Evolutionary conservation across 2,797 vertebrate genomes (phyloP), one percentile per base, ranked within the genome.

Genomic region (Syngnathus rostellatus): DNA sequence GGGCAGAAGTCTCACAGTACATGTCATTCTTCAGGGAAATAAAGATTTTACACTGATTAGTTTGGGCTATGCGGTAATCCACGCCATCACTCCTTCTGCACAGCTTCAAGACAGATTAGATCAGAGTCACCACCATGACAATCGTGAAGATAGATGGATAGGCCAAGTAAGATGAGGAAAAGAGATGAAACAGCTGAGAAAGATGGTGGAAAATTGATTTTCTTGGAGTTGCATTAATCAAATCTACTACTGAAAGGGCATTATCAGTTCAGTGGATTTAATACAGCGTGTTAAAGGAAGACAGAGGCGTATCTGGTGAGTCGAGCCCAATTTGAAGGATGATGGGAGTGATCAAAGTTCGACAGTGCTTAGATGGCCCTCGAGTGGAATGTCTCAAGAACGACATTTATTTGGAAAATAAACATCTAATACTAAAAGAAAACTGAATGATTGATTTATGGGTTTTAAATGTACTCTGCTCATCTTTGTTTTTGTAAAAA

Each of bases 261-360:
- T 84, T 82, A 83, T 81, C 74, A 82, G 82, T 89, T 87, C 81
- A 83, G 89, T 85, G 72, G 67, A 77, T 84, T 85, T 82, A 85
- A 87, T 85, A 85, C 63, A 68, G 78, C 61, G 6, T 79, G 82
- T 85, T 82, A 83, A 83, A 86, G 86, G 71, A 86, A 83, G 85
- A 86, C 81, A 85, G 86, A 85, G 77, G 70, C 53, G 19, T 82
- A 77, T 74, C 77, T 67, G 46, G 19, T 68, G 72, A 79, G 68
- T 75, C 70, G 54, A 78, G 73, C 72, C 77, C 67, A 63, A 64
- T 77, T 72, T 84, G 82, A 88, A 64, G 61, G 77, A 89, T 83
- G 67, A 74, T 68, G 37, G 40, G 16, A 78, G 70, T 60, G 66
- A 78, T 79, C 70, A 76, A 71, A 79, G 72, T 67, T 66, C 57